Base-by-base conservation (phyloP, 2,113 vertebrate genomes). In the Psilopogon haemacephalus region DNA sequence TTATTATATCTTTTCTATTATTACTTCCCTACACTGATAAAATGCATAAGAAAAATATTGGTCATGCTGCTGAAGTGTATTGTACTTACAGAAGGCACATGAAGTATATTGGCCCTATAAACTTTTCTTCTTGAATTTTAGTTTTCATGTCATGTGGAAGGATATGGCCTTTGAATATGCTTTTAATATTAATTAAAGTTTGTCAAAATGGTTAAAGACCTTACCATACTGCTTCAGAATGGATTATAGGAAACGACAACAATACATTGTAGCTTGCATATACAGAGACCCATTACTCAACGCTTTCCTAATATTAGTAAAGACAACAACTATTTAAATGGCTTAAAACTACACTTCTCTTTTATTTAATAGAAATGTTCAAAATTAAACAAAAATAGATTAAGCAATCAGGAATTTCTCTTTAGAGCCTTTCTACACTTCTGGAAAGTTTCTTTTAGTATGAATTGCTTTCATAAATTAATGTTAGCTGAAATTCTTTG, bases 31-130 rank as follows among this genome's bases (percentile, higher is more conserved):
- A 70, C 5, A 67, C 5, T 62, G 12, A 52, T 40, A 65, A 79
- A 63, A 37, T 40, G 56, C 9, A 42, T 74, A 15, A 62, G 55
- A 69, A 93, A 91, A 62, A 76, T 56, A 60, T 28, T 72, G 18
- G 58, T 58, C 20, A 50, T 80, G 18, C 2, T 81, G 19, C 11
- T 88, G 33, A 52, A 81, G 85, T 2, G 4, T 59, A 5, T 35
- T 76, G 26, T 58, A 15, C 4, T 74, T 86, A 37, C 3, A 63
- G 16, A 64, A 30, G 12, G 18, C 32, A 40, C 9, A 42, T 40
- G 7, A 8, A 59, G 1, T 6, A 50, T 2, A 0, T 56, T 65
- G 77, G 1, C 48, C 26, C 8, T 20, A 30, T 52, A 17, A 86
- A 55, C 3, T 24, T 15, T 73, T 89, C 86, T 52, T 28, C 19